Conservation (phyloP, 2,888 invertebrate genomes). For the Phasia obesa region DNA sequence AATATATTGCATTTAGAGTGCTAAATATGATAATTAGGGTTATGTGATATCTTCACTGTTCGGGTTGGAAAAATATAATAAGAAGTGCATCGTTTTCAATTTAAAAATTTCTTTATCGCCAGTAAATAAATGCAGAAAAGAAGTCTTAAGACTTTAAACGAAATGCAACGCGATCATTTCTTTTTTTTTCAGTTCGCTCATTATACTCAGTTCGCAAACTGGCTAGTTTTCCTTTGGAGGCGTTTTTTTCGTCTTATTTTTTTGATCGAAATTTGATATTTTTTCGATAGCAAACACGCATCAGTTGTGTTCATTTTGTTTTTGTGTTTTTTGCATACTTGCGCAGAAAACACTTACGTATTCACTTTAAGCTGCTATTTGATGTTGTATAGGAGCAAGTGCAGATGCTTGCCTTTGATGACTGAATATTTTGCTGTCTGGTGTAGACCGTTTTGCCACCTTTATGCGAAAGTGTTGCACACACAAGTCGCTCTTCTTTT, state of each 20-base stretch:
- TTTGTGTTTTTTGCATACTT: conserved; percentile 57
- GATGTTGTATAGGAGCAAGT: conserved; percentile 56
- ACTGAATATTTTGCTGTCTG: conserved; percentile 44
- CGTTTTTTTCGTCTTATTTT: conserved; percentile 72
- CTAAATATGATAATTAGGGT: conserved; percentile 82
- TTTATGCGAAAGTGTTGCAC: conserved; percentile 62
- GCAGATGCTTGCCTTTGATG: conserved; percentile 63
- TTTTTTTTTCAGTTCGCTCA: conserved; percentile 37
- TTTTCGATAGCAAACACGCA: conserved; percentile 79
- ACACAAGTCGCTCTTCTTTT: conserved; percentile 39
- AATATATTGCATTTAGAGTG: conserved; percentile 80
- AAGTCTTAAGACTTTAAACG: conserved; percentile 6
- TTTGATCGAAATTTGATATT: conserved; percentile 82
- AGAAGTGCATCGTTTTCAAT: conserved; percentile 57
- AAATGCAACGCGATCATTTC: conserved; percentile 36
- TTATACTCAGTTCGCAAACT: conserved; percentile 55
- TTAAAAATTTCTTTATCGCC: conserved; percentile 47
- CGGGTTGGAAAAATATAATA: conserved; percentile 34
- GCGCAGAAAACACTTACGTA: background rate
- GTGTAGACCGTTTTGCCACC: conserved; percentile 74
- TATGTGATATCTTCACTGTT: conserved; percentile 74
- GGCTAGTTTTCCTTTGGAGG: conserved; percentile 75
- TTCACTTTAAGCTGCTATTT: conserved; percentile 57
- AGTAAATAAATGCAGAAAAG: conserved; percentile 37
- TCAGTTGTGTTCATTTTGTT: conserved; percentile 27